A percentile compares a stretch with the other conserved stretches of the same genome.
phyloP scores from a whole-genome alignment of 1,140 invertebrate genomes.

The Zaprionus gabonicus region DNA sequence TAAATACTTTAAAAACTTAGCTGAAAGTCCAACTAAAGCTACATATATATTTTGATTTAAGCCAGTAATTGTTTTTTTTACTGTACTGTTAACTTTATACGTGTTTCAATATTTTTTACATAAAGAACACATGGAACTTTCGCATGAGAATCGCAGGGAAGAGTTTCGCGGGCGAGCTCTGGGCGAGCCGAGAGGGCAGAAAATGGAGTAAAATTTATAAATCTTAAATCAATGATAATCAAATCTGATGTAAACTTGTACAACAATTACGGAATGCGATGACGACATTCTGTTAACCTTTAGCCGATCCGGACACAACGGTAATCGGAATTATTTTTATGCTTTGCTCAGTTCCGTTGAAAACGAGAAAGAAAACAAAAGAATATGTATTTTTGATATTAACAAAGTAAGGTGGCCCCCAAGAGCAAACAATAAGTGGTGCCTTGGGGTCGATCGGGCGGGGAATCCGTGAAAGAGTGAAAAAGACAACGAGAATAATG shows the following conservation, averaged over 20 bases:
- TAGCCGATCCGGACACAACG: not conserved
- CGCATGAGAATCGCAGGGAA: not conserved
- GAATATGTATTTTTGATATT: constrained; percentile 33
- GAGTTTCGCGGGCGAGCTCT: constrained; percentile 38
- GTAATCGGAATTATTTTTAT: not conserved
- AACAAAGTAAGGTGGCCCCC: not conserved
- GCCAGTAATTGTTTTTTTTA: constrained; percentile 14
- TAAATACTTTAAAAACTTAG: constrained; percentile 20
- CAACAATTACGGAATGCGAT: not conserved
- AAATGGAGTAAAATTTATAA: not conserved
- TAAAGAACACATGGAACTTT: not conserved
- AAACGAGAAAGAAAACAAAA: not conserved
- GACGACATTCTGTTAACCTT: not conserved
- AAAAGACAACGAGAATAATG: constrained; percentile 28
- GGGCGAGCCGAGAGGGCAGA: not conserved
- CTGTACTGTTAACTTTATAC: not conserved
- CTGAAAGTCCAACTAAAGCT: constrained; percentile 31
- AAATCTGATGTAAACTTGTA: constrained; percentile 3
- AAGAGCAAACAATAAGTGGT: constrained; percentile 6
- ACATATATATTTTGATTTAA: constrained; percentile 19
- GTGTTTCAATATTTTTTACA: not conserved
- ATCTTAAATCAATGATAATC: not conserved
- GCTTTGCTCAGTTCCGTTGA: constrained; percentile 12
- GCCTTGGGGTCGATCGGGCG: not conserved
- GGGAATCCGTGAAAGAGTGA: constrained; percentile 3